These are phyloP conservation scores for Centropyge bicolor DNA, from an alignment of 2,797 vertebrate species.

Conservation along the genomic window DNA sequence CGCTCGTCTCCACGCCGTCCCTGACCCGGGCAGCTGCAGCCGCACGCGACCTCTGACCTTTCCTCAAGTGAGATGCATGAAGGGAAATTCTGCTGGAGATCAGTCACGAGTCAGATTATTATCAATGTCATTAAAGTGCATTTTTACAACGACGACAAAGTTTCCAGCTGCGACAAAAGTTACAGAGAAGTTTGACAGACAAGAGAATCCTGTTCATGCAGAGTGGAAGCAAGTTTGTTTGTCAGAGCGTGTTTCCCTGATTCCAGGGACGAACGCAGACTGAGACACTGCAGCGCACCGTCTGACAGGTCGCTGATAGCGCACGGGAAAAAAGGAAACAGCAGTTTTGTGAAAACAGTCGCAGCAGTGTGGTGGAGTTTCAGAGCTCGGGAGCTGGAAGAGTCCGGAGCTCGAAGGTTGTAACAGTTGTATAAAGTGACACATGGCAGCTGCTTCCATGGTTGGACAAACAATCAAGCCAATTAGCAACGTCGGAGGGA, in stretches of 20 bases:
- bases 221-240: slow-evolving; percentile 22
- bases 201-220: slow-evolving; percentile 13
- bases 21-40: slow-evolving; percentile 41
- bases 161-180: neutral
- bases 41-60: slow-evolving; percentile 32
- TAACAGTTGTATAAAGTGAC: no score
- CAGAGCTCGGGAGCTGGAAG: neutral
- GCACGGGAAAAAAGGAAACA: slow-evolving; percentile 12
- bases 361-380: neutral
- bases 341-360: slow-evolving; percentile 33
- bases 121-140: neutral
- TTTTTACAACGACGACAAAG: neutral
- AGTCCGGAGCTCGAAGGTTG: neutral
- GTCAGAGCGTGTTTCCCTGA: slow-evolving; percentile 29
- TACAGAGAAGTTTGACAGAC: neutral
- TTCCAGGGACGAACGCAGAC: slow-evolving; percentile 33
- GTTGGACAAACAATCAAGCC: neutral
- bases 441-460: neutral
- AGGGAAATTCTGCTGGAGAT: slow-evolving; percentile 16
- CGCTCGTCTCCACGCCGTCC: slow-evolving; percentile 25
- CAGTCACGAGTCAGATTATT: slow-evolving; percentile 4
- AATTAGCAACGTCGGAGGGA: neutral
- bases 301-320: slow-evolving; percentile 74
- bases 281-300: slow-evolving; percentile 72
- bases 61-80: slow-evolving; percentile 18